phyloP scores from a whole-genome alignment of 2,797 vertebrate genomes.

The Helarctos malayanus region DNA sequence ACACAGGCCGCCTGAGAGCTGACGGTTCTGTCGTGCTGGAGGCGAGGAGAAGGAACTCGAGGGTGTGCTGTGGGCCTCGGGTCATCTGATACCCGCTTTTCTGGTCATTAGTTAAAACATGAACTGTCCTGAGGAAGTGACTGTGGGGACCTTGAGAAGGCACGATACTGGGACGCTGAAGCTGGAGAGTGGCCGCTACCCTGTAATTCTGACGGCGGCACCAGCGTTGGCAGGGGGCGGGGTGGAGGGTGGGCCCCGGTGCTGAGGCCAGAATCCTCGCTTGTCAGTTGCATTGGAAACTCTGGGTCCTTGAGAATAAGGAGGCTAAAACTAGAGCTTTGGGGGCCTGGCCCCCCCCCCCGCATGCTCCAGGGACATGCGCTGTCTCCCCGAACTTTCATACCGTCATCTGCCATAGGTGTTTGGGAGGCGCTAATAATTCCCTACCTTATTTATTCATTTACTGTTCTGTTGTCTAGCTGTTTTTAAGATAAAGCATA shows the following conservation, averaged over 20 bases:
- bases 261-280: neutral
- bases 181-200: neutral
- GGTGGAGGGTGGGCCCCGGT: fast-evolving
- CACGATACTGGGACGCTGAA: neutral
- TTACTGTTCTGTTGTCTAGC: neutral
- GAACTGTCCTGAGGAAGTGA: neutral
- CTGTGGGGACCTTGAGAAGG: neutral
- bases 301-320: constrained; percentile 13
- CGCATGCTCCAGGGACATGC: neutral
- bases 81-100: neutral
- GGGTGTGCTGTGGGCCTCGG: neutral
- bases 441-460: neutral
- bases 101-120: neutral
- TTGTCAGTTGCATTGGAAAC: neutral
- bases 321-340: neutral
- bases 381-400: neutral
- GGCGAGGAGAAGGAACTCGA: neutral
- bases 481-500: neutral
- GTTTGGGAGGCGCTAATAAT: neutral
- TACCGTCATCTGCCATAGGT: neutral
- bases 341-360: neutral
- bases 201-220: neutral
- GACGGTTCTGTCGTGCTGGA: neutral
- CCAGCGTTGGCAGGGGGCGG: fast-evolving
- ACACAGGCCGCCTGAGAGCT: neutral